These are phyloP conservation scores for Dicycla oo DNA, from an alignment of 2,888 invertebrate genomes.

Conservation along the genomic window DNA sequence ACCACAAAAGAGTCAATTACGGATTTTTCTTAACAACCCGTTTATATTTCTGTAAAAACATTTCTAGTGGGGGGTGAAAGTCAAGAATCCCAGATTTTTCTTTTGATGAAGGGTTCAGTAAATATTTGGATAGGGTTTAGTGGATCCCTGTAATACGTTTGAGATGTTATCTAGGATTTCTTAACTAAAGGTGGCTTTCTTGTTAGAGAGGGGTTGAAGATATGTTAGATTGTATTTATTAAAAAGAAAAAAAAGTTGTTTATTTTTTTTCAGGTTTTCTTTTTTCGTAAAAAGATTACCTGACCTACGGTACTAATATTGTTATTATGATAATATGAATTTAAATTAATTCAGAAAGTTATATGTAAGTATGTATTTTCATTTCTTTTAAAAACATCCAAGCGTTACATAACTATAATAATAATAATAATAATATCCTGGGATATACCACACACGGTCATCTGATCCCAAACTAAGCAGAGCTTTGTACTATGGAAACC, in stretches of 20 bases:
- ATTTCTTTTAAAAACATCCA: not conserved
- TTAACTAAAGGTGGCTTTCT: constrained; percentile 47
- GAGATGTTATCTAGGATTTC: constrained; percentile 57
- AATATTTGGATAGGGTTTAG: constrained; percentile 65
- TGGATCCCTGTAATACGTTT: constrained; percentile 56
- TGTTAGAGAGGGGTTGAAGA: constrained; percentile 21
- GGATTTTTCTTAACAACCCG: constrained; percentile 20
- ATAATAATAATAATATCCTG: too few species aligned
- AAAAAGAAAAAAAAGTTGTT: too few species aligned
- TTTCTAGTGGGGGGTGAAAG: constrained; percentile 39
- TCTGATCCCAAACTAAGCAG: too few species aligned
- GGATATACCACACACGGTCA: too few species aligned
- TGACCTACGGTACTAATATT: not conserved
- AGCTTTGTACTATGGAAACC: too few species aligned
- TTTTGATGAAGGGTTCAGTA: constrained; percentile 64
- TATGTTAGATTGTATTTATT: not conserved
- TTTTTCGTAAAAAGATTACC: too few species aligned
- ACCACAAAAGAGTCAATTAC: constrained; percentile 28
- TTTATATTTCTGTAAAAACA: constrained; percentile 40
- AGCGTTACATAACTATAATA: not conserved
- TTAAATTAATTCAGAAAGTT: not conserved
- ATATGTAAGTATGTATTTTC: not conserved
- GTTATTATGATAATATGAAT: not conserved
- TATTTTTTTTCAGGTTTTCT: too few species aligned
- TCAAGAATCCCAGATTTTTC: constrained; percentile 53